These are phyloP conservation scores for Toxotes jaculatrix DNA, from an alignment of 2,113 vertebrate genomes.

Conservation along the genomic window DNA sequence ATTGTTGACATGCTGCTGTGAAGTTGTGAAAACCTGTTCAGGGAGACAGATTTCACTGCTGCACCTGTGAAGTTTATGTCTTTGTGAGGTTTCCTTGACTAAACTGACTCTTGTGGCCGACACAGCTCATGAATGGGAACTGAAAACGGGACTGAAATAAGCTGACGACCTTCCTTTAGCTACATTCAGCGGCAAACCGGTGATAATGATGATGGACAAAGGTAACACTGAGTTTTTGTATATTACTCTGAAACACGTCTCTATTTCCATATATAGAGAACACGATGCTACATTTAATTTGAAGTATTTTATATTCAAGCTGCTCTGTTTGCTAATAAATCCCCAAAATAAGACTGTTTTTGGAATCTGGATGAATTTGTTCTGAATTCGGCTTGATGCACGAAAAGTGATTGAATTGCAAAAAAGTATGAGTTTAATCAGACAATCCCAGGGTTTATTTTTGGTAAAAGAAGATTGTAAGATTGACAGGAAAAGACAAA, in stretches of 20 bases:
- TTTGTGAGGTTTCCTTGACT: background rate
- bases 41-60: background rate
- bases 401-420: background rate
- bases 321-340: background rate
- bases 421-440: background rate
- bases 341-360: background rate
- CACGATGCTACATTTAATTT: background rate
- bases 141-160: background rate
- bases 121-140: background rate
- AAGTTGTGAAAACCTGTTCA: too few relatives aligned
- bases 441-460: too few relatives aligned
- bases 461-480: too few relatives aligned
- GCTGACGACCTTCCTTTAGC: background rate
- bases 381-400: background rate
- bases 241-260: background rate
- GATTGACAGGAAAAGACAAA: too few relatives aligned
- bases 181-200: background rate
- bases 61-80: too few relatives aligned
- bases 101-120: background rate
- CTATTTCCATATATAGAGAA: background rate
- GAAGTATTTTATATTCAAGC: background rate
- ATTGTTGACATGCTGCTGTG: background rate
- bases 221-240: conserved; percentile 51
- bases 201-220: conserved; percentile 60
- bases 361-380: background rate